Evolutionary conservation across 2,888 invertebrate species (phyloP), one percentile per base, ranked within the genome.

Genomic region (Lithophane semibrunnea): DNA sequence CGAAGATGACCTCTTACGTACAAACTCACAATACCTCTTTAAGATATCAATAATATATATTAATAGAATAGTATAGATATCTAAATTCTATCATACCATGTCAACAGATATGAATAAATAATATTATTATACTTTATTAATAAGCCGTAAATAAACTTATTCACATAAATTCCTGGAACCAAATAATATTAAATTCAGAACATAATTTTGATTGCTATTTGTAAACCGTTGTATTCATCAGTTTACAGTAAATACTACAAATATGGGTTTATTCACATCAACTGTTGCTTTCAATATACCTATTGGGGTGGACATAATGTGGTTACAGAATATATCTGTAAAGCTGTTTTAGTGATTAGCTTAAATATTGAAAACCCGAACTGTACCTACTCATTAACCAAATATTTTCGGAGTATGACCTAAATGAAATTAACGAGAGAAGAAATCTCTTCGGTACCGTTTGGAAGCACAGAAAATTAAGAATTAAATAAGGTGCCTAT

Each of bases 121-220:
- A 68, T 37, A 37, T 3, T 37, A 37, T 37, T 68, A n/a, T 54
- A 54, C 21, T 8, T 9, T 21, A n/a, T 10, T 63, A 21, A 61
- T 21, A 42, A 63, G 21, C 70, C 29, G 21, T 47, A 29, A 47
- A 29, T n/a, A 47, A 29, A 21, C 47, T 29, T 65, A n/a, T 29
- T 65, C 44, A 29, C 44, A 64, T 24, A 54, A 54, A 52, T 75
- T 24, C 52, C 66, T 49, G 44, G 29, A 52, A 56, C 63, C 47
- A 54, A 2, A 13, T 64, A 63, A 13, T 64, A 63, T 63, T 63
- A 65, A 5, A 44, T 71, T 42, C 47, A 16, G 18, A 64, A 42
- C 13, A 58, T 44, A 58, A 58, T 63, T 65, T 37, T 52, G 47
- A 54, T 73, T 66, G 54, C n/a, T 64, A n/a, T 66, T 60, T 13